Evolutionary conservation across 2,888 invertebrate genomes (phyloP).

Genomic region (Acrobasis suavella): DNA sequence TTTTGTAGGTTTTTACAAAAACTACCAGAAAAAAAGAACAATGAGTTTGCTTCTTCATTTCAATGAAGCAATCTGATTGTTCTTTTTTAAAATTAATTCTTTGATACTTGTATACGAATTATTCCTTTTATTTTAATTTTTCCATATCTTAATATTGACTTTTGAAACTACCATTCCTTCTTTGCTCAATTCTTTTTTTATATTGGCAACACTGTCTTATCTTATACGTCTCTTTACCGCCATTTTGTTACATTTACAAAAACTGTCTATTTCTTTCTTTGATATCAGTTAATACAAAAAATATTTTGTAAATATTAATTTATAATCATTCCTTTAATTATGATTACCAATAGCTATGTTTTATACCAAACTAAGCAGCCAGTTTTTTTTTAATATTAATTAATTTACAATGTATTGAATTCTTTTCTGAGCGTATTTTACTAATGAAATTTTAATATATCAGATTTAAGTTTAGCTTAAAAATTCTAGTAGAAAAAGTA

Average conservation of each 20-base stretch:
- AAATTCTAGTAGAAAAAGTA: no score
- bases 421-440: background rate
- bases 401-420: background rate
- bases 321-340: conserved; percentile 46
- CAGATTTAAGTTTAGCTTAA: no score
- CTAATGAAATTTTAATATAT: background rate
- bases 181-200: conserved; percentile 50
- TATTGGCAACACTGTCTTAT: conserved; percentile 24
- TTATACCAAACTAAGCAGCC: conserved; percentile 66
- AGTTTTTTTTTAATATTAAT: conserved; percentile 49
- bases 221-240: background rate
- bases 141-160: background rate
- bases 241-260: conserved; percentile 12
- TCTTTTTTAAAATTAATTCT: background rate
- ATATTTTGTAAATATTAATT: conserved; percentile 23
- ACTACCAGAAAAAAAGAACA: no score
- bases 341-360: conserved; percentile 49
- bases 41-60: no score
- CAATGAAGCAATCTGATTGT: background rate
- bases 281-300: background rate
- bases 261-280: conserved; percentile 30
- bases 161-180: conserved; percentile 38
- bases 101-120: conserved; percentile 3
- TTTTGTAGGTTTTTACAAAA: no score
- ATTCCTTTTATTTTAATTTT: background rate